These are phyloP conservation scores for Heteractis magnifica DNA, from an alignment of 92 coral and sea anemone genomes.

Conservation along the genomic window DNA sequence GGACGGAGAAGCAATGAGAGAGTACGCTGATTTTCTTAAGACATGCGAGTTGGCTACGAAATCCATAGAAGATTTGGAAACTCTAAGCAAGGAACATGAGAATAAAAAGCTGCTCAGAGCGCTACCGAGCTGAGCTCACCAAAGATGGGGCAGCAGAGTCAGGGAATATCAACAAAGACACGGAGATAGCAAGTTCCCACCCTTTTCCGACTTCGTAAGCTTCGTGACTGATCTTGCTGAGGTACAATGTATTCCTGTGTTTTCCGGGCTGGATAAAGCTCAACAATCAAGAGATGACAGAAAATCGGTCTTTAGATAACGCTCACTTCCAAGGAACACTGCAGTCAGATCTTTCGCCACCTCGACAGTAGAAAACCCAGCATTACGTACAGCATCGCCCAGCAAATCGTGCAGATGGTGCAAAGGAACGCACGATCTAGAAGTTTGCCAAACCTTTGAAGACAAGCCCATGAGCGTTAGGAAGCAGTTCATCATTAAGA, in stretches of 20 bases:
- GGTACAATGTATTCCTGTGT: slow-evolving; percentile 59
- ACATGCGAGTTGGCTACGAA: not conserved
- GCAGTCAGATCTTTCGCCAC: slow-evolving; percentile 32
- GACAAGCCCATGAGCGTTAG: slow-evolving; percentile 27
- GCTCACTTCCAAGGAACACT: not conserved
- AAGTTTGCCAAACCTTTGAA: slow-evolving; percentile 35
- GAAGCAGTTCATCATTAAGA: slow-evolving; percentile 36
- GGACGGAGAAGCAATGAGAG: slow-evolving; percentile 49
- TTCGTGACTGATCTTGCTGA: slow-evolving; percentile 52
- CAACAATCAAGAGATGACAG: slow-evolving; percentile 16
- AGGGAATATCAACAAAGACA: slow-evolving; percentile 40
- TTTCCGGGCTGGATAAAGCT: slow-evolving; percentile 31
- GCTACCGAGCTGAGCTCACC: slow-evolving; percentile 52
- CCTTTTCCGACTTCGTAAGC: slow-evolving; percentile 41
- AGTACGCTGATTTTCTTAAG: slow-evolving; percentile 52
- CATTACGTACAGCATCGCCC: slow-evolving; percentile 13
- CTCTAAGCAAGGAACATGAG: too few species aligned
- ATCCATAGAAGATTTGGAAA: too few species aligned
- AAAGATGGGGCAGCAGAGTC: slow-evolving; percentile 57
- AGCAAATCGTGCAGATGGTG: slow-evolving; percentile 39
- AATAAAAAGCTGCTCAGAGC: not conserved
- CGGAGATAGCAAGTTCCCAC: slow-evolving; percentile 54
- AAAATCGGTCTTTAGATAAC: not conserved
- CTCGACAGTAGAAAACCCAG: slow-evolving; percentile 6
- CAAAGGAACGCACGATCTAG: slow-evolving; percentile 25